Percentiles rank a stretch among this genome's conserved stretches.
Conservation (phyloP, 2,888 invertebrate species). For the Pandemis corylana region DNA sequence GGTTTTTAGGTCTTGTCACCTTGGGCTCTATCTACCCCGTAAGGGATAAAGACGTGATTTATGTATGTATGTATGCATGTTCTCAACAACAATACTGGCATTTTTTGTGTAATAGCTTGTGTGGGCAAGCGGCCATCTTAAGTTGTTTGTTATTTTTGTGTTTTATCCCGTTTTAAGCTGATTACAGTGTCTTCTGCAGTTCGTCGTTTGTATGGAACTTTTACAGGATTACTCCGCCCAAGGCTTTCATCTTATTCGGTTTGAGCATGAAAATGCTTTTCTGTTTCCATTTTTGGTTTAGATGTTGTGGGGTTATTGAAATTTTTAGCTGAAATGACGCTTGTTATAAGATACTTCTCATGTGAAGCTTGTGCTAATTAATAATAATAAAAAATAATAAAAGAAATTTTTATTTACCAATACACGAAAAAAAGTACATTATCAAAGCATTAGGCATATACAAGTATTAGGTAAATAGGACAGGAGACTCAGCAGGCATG, state of each 20-base stretch:
- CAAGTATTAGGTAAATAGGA: no score
- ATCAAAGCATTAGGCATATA: no score
- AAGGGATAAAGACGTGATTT: no score
- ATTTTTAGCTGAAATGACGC: not conserved
- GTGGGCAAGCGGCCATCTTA: not conserved
- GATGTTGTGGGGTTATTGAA: not conserved
- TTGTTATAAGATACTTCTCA: not conserved
- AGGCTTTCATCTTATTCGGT: slow-evolving; percentile 3
- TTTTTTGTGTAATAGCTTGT: not conserved
- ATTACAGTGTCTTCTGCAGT: not conserved
- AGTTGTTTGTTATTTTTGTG: slow-evolving; percentile 5
- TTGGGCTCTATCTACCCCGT: no score
- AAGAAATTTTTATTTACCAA: no score
- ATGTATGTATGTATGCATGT: no score
- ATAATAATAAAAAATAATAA: no score
- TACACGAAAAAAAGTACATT: no score
- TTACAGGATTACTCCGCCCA: slow-evolving; percentile 1
- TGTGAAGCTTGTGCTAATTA: no score
- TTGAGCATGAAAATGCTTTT: not conserved
- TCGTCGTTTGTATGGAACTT: not conserved
- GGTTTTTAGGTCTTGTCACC: no score
- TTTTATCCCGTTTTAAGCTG: not conserved
- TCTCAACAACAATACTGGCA: no score
- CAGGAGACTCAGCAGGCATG: no score
- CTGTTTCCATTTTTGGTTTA: not conserved